phyloP scores from a whole-genome alignment of 1,140 invertebrate species.

The Drosophila pseudoobscura region DNA sequence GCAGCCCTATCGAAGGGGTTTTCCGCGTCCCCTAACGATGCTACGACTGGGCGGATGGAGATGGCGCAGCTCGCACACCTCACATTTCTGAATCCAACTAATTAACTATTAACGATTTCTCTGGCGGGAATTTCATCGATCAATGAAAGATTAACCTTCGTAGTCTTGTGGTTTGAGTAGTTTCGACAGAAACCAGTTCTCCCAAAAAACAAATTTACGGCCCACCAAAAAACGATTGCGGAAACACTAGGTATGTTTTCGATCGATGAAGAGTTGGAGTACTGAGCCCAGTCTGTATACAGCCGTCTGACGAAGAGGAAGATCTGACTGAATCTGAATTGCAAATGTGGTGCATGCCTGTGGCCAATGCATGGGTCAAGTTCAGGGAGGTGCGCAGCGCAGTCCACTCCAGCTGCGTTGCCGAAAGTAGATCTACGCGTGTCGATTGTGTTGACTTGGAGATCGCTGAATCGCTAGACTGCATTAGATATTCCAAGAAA shows the following conservation, averaged over 20 bases:
- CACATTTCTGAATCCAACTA: slow-evolving; percentile 43
- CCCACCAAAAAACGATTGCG: slow-evolving; percentile 34
- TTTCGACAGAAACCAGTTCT: slow-evolving; percentile 55
- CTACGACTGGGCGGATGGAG: neutral
- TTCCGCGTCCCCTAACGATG: slow-evolving; percentile 23
- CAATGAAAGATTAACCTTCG: slow-evolving; percentile 74
- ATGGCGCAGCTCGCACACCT: slow-evolving; percentile 2
- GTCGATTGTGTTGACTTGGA: slow-evolving; percentile 17
- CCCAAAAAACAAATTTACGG: slow-evolving; percentile 29
- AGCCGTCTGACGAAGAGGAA: no score
- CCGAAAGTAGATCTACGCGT: slow-evolving; percentile 20
- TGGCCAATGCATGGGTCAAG: slow-evolving; percentile 17
- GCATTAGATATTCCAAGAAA: slow-evolving; percentile 9
- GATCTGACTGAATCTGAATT: slow-evolving; percentile 19
- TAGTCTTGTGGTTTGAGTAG: slow-evolving; percentile 27
- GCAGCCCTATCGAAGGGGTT: slow-evolving; percentile 7
- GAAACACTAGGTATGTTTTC: slow-evolving; percentile 7
- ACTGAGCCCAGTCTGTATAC: no score
- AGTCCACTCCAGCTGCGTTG: slow-evolving; percentile 1
- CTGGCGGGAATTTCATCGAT: slow-evolving; percentile 37
- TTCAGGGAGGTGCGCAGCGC: slow-evolving; percentile 19
- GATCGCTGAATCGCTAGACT: slow-evolving; percentile 11
- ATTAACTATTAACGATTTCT: slow-evolving; percentile 56
- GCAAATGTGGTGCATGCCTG: slow-evolving; percentile 23
- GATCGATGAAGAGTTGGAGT: no score